These are phyloP conservation scores for Drosophila watanabei DNA, from an alignment of 1,140 invertebrate genomes.

Conservation along the genomic window DNA sequence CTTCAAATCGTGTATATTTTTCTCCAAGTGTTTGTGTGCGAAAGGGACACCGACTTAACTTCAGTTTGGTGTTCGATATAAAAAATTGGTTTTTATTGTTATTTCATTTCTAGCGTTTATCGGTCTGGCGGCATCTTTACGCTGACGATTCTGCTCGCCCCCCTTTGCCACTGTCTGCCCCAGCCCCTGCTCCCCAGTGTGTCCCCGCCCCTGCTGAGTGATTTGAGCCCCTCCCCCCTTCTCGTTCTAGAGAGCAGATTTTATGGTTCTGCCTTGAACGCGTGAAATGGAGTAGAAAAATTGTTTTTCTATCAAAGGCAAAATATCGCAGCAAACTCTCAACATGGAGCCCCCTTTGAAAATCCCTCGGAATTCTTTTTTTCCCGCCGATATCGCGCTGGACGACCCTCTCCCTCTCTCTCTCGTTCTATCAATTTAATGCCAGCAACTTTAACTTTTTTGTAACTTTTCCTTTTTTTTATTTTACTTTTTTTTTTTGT, in stretches of 20 bases:
- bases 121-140: conserved; percentile 77
- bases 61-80: conserved; percentile 62
- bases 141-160: conserved; percentile 55
- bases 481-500: conserved; percentile 30
- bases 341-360: conserved; percentile 26
- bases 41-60: conserved; percentile 10
- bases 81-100: conserved; percentile 82
- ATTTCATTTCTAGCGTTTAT: conserved; percentile 81
- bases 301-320: conserved; percentile 83
- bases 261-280: conserved; percentile 71
- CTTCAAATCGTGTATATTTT: neutral
- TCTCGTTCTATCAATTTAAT: conserved; percentile 72
- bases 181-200: neutral
- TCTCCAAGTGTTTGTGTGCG: neutral
- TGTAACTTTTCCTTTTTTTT: conserved; percentile 15
- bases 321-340: conserved; percentile 73
- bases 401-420: conserved; percentile 2
- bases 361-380: conserved; percentile 20
- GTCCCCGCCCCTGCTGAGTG: conserved; percentile 1
- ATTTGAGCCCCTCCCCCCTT: conserved; percentile 1
- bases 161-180: neutral
- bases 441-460: conserved; percentile 72
- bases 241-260: conserved; percentile 23
- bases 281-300: conserved; percentile 84
- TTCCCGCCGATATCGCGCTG: conserved; percentile 9